Conservation (phyloP, 2,113 vertebrate genomes). For the Nymphicus hollandicus region DNA sequence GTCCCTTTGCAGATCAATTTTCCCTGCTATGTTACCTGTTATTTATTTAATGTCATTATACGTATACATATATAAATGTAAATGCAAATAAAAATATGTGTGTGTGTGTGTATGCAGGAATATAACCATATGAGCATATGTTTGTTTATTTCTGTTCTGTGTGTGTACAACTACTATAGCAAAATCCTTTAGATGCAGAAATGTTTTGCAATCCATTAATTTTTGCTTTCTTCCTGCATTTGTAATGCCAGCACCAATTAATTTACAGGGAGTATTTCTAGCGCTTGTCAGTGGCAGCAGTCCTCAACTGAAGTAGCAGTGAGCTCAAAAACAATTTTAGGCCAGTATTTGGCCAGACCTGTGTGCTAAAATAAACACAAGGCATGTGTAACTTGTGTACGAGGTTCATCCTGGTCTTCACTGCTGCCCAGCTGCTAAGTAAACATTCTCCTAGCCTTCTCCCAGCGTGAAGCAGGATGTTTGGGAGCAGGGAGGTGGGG, state of each 20-base stretch:
- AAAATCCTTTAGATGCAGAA: constrained; percentile 8
- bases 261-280: background rate
- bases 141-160: constrained; percentile 10
- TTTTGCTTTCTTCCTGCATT: background rate
- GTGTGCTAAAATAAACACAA: background rate
- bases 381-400: background rate
- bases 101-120: background rate
- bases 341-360: background rate
- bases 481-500: background rate
- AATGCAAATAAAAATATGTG: background rate
- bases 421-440: background rate
- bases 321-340: background rate
- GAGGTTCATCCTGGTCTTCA: background rate
- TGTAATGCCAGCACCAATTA: background rate
- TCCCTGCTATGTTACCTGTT: background rate
- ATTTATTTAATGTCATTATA: background rate
- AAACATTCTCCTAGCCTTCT: background rate
- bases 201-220: background rate
- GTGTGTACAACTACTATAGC: background rate
- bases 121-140: background rate
- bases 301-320: background rate
- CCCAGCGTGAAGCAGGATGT: background rate
- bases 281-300: background rate
- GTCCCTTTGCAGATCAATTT: background rate
- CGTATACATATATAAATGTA: background rate